Percentiles rank a stretch among this genome's conserved stretches.
Evolutionary conservation across 2,113 vertebrate genomes (phyloP).

Genomic region (Vireo altiloquus): DNA sequence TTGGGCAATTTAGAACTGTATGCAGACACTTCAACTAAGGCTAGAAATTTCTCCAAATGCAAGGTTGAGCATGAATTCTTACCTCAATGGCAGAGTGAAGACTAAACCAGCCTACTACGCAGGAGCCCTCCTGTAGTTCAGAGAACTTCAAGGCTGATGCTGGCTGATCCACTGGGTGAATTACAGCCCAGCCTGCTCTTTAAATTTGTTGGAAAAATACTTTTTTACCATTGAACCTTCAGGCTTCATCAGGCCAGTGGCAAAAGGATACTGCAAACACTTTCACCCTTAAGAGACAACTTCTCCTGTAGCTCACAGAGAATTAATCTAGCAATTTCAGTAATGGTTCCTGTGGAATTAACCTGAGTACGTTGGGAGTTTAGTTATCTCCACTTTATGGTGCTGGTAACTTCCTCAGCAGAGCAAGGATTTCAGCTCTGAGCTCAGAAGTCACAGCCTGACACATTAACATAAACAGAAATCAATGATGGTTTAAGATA

Average conservation of each 20-base stretch:
- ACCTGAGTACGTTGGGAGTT: neutral
- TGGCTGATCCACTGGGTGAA: neutral
- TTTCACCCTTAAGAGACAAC: neutral
- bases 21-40: neutral
- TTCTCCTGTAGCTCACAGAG: neutral
- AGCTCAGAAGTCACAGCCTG: slow-evolving; percentile 23
- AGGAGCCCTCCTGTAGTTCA: neutral
- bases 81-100: neutral
- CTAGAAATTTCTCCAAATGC: neutral
- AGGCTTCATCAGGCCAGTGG: neutral
- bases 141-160: neutral
- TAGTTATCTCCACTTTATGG: neutral
- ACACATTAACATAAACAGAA: slow-evolving; percentile 17
- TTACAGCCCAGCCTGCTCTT: neutral
- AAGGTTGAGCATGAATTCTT: neutral
- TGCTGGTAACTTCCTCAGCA: neutral
- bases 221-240: neutral
- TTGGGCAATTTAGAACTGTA: neutral
- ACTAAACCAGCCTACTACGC: neutral
- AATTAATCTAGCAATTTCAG: neutral
- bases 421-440: neutral
- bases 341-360: slow-evolving; percentile 3
- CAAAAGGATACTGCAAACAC: neutral
- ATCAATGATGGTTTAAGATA: slow-evolving; percentile 45
- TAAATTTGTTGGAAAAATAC: neutral